Evolutionary conservation across 2,888 invertebrate species (phyloP).

Genomic region (Caenorhabditis wallacei): DNA sequence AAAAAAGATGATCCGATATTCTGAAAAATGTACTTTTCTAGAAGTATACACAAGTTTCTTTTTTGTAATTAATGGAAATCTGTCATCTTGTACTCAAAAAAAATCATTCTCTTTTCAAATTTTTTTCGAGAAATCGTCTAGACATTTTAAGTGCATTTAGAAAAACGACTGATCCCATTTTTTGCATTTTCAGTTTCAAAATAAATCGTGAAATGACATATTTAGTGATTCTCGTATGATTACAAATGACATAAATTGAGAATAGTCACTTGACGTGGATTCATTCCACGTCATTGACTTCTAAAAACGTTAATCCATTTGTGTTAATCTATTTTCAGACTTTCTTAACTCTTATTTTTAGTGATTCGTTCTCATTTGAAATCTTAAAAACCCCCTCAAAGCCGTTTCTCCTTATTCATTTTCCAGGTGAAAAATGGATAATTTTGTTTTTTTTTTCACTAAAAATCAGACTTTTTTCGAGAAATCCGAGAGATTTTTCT

Average conservation of each 20-base stretch:
- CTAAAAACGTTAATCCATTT: conserved; percentile 14
- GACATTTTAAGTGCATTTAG: background rate
- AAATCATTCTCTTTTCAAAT: background rate
- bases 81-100: background rate
- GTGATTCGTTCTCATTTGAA: background rate
- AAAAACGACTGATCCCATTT: too few species aligned
- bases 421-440: background rate
- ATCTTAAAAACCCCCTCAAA: background rate
- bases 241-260: background rate
- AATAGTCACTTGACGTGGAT: conserved; percentile 14
- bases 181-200: too few species aligned
- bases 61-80: background rate
- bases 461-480: conserved; percentile 17
- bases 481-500: conserved; percentile 32
- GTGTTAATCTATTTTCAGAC: conserved; percentile 32
- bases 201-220: too few species aligned
- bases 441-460: background rate
- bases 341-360: background rate
- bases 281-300: conserved; percentile 7
- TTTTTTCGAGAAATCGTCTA: background rate
- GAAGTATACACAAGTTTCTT: too few species aligned
- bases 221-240: background rate
- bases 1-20: too few species aligned
- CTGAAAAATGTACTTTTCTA: too few species aligned
- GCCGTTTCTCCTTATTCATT: background rate